phyloP scores from a whole-genome alignment of 2,797 vertebrate genomes.

The Danio aesculapii region DNA sequence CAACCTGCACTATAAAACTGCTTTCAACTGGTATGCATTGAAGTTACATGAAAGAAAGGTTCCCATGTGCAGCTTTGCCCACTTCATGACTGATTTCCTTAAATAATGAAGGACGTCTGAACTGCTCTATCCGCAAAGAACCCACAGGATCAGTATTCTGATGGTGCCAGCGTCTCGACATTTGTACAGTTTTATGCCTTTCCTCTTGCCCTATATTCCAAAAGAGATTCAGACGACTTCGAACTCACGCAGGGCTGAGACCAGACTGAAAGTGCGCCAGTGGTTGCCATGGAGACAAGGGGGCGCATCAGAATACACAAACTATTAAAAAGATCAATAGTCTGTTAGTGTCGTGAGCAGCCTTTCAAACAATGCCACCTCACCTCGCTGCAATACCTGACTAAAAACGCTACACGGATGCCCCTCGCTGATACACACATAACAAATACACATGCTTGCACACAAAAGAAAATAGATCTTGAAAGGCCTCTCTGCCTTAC shows the following conservation, averaged over 20 bases:
- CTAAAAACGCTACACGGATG: slow-evolving; percentile 35
- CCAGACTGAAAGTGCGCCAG: slow-evolving; percentile 32
- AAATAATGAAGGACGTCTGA: slow-evolving; percentile 26
- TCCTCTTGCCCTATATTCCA: slow-evolving; percentile 33
- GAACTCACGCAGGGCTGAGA: slow-evolving; percentile 6
- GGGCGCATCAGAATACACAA: slow-evolving; percentile 64
- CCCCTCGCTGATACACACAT: slow-evolving; percentile 26
- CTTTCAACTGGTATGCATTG: slow-evolving; percentile 19
- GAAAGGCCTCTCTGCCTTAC: slow-evolving; percentile 30
- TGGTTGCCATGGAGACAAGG: slow-evolving; percentile 77
- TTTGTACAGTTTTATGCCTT: slow-evolving; percentile 29
- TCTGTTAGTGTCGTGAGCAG: slow-evolving; percentile 64
- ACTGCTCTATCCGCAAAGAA: slow-evolving; percentile 18
- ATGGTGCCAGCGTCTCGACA: not conserved
- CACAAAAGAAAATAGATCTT: slow-evolving; percentile 18
- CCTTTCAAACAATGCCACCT: slow-evolving; percentile 63
- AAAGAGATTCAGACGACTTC: slow-evolving; percentile 39
- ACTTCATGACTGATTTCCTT: slow-evolving; percentile 31
- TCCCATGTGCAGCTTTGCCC: slow-evolving; percentile 6
- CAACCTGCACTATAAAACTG: not conserved
- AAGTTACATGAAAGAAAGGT: slow-evolving; percentile 38
- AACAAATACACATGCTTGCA: slow-evolving; percentile 24
- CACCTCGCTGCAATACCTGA: slow-evolving; percentile 37
- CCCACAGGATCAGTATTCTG: slow-evolving; percentile 20
- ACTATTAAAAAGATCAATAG: slow-evolving; percentile 69